phyloP scores from a whole-genome alignment of 2,113 vertebrate genomes.

The Alouatta palliata region DNA sequence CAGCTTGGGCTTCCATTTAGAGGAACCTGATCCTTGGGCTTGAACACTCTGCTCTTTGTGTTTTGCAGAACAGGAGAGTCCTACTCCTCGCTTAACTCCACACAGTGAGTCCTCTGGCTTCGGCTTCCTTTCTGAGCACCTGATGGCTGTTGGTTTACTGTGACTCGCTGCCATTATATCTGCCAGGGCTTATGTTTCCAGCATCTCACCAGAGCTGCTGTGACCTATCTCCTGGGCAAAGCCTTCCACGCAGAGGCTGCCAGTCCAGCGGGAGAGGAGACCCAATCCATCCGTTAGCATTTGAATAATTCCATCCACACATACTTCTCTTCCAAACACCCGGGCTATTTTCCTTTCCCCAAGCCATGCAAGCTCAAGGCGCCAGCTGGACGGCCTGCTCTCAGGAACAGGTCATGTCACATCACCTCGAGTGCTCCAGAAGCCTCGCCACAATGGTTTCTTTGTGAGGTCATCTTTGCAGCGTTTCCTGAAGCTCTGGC shows the following conservation, averaged over 20 bases:
- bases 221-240: not conserved
- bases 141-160: not conserved
- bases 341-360: not conserved
- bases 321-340: not conserved
- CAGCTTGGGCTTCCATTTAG: not conserved
- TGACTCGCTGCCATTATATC: constrained; percentile 17
- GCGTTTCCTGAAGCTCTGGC: constrained; percentile 14
- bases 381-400: not conserved
- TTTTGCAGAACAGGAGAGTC: not conserved
- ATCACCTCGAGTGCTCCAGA: accelerated
- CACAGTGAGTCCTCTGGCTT: not conserved
- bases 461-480: not conserved
- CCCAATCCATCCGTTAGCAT: not conserved
- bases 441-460: constrained; percentile 11
- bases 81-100: not conserved
- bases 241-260: not conserved
- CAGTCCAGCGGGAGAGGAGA: constrained; percentile 40
- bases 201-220: not conserved
- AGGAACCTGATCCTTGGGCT: constrained; percentile 19
- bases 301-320: constrained; percentile 24
- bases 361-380: not conserved
- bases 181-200: constrained; percentile 10
- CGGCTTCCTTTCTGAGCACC: not conserved
- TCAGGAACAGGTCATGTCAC: not conserved
- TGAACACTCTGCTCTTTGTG: constrained; percentile 59